Conservation (phyloP, 2,113 vertebrate genomes). For the Eira barbara region DNA sequence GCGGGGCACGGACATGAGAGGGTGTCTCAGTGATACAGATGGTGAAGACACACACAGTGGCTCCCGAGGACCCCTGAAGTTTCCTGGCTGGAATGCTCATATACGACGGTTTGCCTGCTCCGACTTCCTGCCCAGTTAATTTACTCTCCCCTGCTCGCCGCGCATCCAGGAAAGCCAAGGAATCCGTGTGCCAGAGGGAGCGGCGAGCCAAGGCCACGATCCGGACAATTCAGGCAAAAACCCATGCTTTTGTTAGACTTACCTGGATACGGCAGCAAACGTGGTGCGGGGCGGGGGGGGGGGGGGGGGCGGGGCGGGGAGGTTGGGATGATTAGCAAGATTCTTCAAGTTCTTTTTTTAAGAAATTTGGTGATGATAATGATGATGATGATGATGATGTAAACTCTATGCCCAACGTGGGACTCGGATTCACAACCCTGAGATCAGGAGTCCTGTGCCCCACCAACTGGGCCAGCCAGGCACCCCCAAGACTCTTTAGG, state of each 20-base stretch:
- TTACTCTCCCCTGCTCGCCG: background rate
- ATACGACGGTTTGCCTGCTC: background rate
- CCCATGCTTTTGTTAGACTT: background rate
- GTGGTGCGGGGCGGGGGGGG: background rate
- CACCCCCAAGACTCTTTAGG: background rate
- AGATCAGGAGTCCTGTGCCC: background rate
- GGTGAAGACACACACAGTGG: background rate
- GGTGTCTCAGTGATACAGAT: background rate
- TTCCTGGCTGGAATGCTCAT: background rate
- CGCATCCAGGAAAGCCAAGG: background rate
- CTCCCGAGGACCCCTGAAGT: background rate
- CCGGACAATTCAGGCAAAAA: background rate
- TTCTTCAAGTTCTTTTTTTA: background rate
- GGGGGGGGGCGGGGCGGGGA: too few relatives aligned
- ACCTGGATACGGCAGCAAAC: background rate
- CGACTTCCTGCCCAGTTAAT: slow-evolving; percentile 23
- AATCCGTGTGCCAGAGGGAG: background rate
- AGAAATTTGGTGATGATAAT: too few relatives aligned
- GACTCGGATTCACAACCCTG: background rate
- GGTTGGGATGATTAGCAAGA: background rate
- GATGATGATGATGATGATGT: background rate
- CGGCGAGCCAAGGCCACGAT: background rate
- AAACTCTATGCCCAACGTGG: background rate
- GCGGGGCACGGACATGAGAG: background rate
- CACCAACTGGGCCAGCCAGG: background rate